Evolutionary conservation across 2,888 invertebrate species (phyloP), one percentile per base, ranked within the genome.

Genomic region (Drosophila multiciliata): DNA sequence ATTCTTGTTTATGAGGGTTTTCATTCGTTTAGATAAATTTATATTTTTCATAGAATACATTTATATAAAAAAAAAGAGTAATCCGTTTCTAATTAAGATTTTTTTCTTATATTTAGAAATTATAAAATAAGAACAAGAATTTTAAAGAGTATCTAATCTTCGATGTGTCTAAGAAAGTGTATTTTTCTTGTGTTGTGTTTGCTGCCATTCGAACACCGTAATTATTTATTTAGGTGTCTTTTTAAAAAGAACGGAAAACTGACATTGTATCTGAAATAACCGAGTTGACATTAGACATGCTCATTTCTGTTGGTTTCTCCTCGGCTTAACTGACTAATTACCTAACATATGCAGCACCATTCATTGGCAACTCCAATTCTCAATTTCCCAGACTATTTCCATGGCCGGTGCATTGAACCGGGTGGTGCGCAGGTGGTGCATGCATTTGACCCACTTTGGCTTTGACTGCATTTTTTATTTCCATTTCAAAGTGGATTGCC

Each of bases 361-460:
- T 55, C 36, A 26, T 23, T 36, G 6, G 23, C 23, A 53, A 35
- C 15, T 15, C 15, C 45, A 45, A 15, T 45, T 45, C 45, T 15
- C 45, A 45, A 45, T 23, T 23, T 45, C 15, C 20, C 45, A 20
- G 15, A 15, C 15, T 15, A 35, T 36, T 48, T 52, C 9, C n/a
- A 55, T 45, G 54, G 35, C 20, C 62, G 53, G 74, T 58, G 74
- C 75, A 74, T 57, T 69, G 75, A 75, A 68, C 68, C 42, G 26
- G 17, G 52, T 23, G 33, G 8, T 23, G 20, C 26, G 42, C 76
- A 78, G 77, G 77, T 78, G 75, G 58, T 59, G 67, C 70, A 57
- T 63, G 82, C 68, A 71, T 65, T 75, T 80, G 83, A 80, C 83
- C 87, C 72, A 84, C 33, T 86, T 88, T 59, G 40, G 57, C 42